phyloP scores from a whole-genome alignment of 2,888 invertebrate species.

The Fabriciana adippe region DNA sequence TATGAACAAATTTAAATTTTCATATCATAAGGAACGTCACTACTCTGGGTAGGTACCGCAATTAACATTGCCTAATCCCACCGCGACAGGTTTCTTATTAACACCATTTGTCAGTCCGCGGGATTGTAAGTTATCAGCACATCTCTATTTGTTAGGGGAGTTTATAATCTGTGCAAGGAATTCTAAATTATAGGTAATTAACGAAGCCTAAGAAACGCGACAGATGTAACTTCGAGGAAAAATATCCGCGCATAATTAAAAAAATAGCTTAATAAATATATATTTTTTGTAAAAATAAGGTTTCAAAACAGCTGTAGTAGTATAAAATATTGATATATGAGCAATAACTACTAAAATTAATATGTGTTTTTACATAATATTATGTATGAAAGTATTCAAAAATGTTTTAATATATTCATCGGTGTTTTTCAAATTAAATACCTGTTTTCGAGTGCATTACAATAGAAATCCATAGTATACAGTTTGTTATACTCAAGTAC shows the following conservation, averaged over 20 bases:
- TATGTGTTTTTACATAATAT: too few relatives aligned
- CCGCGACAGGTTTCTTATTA: conserved; percentile 81
- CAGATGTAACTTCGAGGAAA: not conserved
- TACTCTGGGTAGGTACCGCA: conserved; percentile 54
- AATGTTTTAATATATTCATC: too few relatives aligned
- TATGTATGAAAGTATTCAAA: too few relatives aligned
- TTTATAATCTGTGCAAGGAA: conserved; percentile 47
- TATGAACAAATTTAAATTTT: not conserved
- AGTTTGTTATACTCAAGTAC: too few relatives aligned
- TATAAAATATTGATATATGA: too few relatives aligned
- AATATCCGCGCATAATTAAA: not conserved
- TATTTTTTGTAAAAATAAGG: too few relatives aligned
- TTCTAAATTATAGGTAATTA: conserved; percentile 29
- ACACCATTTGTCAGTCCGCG: conserved; percentile 72
- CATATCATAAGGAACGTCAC: conserved; percentile 42
- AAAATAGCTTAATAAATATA: too few relatives aligned
- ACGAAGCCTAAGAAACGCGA: not conserved
- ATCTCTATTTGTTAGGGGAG: conserved; percentile 46
- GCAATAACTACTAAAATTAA: too few relatives aligned
- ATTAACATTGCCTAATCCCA: conserved; percentile 73
- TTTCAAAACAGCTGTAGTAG: too few relatives aligned
- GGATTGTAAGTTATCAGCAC: conserved; percentile 55
- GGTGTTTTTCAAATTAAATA: too few relatives aligned
- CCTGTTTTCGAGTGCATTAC: too few relatives aligned
- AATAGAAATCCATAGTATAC: too few relatives aligned